Evolutionary conservation across 2,888 invertebrate genomes (phyloP).

Genomic region (Hirtodrosophila alboralis): DNA sequence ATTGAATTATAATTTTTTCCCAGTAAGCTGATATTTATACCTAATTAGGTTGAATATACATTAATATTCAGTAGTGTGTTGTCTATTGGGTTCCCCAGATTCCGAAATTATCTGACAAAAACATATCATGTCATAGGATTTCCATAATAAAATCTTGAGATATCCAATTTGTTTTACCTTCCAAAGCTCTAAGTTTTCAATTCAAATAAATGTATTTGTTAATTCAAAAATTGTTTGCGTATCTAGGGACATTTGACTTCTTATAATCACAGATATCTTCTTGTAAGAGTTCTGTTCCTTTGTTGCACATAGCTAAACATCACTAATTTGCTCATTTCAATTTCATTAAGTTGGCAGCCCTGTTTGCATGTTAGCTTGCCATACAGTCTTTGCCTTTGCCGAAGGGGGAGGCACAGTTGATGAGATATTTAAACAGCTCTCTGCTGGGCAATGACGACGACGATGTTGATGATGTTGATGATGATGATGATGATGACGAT

Average conservation of each 20-base stretch:
- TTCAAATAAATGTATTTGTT: too few species aligned
- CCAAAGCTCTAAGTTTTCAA: too few species aligned
- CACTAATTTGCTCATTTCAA: slow-evolving; percentile 76
- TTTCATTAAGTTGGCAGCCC: slow-evolving; percentile 76
- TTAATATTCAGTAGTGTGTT: too few species aligned
- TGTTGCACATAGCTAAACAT: slow-evolving; percentile 37
- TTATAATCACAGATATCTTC: background rate
- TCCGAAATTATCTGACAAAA: too few species aligned
- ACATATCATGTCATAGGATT: too few species aligned
- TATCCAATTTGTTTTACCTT: too few species aligned
- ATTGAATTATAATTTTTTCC: too few species aligned
- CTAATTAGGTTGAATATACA: too few species aligned
- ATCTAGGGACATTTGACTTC: background rate
- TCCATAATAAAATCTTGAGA: too few species aligned
- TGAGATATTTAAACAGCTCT: slow-evolving; percentile 72
- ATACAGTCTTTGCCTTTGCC: slow-evolving; percentile 51
- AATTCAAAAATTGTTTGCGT: too few species aligned
- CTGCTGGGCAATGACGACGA: slow-evolving; percentile 51
- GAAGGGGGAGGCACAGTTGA: slow-evolving; percentile 42
- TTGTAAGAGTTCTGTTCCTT: background rate
- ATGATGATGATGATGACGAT: slow-evolving; percentile 17
- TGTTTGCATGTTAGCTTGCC: slow-evolving; percentile 77
- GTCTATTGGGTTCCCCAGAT: too few species aligned
- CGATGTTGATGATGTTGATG: slow-evolving; percentile 26
- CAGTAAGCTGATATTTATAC: too few species aligned